These are phyloP conservation scores for Octopus bimaculoides DNA, from an alignment of 1,140 invertebrate genomes.

Conservation along the genomic window DNA sequence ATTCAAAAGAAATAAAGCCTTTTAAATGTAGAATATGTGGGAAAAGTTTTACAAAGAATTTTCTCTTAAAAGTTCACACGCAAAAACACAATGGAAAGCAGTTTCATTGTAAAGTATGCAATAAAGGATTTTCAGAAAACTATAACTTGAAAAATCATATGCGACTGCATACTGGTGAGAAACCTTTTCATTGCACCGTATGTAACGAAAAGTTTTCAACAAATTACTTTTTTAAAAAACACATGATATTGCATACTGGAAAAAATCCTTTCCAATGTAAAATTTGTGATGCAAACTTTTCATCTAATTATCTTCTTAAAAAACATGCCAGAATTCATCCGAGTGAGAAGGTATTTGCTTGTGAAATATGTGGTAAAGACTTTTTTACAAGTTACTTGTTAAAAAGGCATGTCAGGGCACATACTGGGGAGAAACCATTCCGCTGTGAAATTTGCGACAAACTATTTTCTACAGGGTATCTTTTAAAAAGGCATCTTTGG, in stretches of 20 bases:
- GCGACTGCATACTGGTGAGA: constrained; percentile 11
- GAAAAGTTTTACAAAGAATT: neutral
- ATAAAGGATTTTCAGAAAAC: neutral
- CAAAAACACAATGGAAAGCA: neutral
- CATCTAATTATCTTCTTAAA: neutral
- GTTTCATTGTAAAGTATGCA: constrained; percentile 13
- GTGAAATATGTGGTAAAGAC: constrained; percentile 6
- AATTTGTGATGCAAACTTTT: neutral
- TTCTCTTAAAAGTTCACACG: neutral
- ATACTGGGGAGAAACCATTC: neutral
- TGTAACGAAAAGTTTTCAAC: constrained; percentile 14
- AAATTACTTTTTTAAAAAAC: neutral
- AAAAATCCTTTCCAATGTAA: constrained; percentile 11
- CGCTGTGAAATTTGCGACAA: neutral
- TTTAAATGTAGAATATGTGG: neutral
- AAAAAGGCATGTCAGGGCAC: neutral
- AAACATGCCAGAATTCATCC: constrained; percentile 2
- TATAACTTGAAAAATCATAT: neutral
- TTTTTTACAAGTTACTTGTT: neutral
- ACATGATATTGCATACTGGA: constrained; percentile 1
- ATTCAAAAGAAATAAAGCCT: neutral
- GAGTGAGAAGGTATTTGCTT: neutral
- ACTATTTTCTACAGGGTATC: neutral
- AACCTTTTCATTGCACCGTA: neutral
- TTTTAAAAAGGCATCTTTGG: neutral